Evolutionary conservation across 2,888 invertebrate species (phyloP), one percentile per base, ranked within the genome.

Genomic region (Folsomia manolachei): DNA sequence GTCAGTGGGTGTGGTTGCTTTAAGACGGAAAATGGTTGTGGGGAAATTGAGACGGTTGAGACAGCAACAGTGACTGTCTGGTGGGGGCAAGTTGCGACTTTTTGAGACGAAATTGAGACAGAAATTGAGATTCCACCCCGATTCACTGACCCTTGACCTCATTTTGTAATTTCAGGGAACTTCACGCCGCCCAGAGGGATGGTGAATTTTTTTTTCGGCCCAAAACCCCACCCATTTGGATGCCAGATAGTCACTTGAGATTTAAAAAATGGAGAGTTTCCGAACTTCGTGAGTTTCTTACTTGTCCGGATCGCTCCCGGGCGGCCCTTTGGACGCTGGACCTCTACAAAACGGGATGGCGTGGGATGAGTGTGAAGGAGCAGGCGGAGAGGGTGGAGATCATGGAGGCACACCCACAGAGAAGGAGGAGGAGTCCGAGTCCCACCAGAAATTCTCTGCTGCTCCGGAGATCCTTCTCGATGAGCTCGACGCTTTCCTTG

Each of bases 211-310:
- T 94, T 21, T 95, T 92, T 84, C 88, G 90, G 63, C 90, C 93
- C 0, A 89, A 90, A 81, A 90, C 92, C 81, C 84, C 90, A 0
- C 90, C 90, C 71, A 89, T 89, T 64, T 87, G 89, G 63, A 88
- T 90, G 75, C 95, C 95, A 95, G 94, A 94, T 82, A 87, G 90
- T 77, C 92, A 93, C 0, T 84, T 96, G 52, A 87, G 91, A 81
- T 88, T 90, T 53, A 93, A 92, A 83, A 93, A 94, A 83, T 91
- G 92, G 82, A 94, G 95, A 0, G 93, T 95, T 0, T 92, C 93
- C 83, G 92, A 95, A 84, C 87, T 95, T 11, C 89, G 90, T 81
- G 72, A 71, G 39, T 75, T 74, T 51, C 56, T 56, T 14, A 21
- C 18, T 7, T 7, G 56, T 7, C 56, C 56, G 39, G 39, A 39